These are phyloP conservation scores for Quadriops clusia DNA, from an alignment of 2,888 invertebrate genomes.

Conservation along the genomic window DNA sequence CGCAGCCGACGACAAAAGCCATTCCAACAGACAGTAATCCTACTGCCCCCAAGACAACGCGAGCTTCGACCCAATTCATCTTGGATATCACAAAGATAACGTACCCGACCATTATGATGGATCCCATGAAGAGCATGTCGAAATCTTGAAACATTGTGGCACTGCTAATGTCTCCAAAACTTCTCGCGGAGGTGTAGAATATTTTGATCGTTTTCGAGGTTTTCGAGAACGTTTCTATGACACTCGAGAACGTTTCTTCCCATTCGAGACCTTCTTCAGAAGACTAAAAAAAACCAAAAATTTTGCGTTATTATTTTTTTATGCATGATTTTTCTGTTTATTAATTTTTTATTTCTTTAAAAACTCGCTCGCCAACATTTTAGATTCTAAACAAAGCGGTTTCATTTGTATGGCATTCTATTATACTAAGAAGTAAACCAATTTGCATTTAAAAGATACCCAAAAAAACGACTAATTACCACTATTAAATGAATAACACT, in stretches of 20 bases:
- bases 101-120: slow-evolving; percentile 60
- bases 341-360: not conserved
- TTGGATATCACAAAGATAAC: slow-evolving; percentile 61
- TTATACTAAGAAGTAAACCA: no score
- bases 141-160: slow-evolving; percentile 61
- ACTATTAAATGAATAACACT: no score
- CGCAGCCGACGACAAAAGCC: slow-evolving; percentile 59
- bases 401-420: no score
- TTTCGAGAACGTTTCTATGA: slow-evolving; percentile 34
- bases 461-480: no score
- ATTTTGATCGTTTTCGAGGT: slow-evolving; percentile 35
- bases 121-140: slow-evolving; percentile 54
- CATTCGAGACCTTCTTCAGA: slow-evolving; percentile 45
- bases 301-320: slow-evolving; percentile 4
- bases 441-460: no score
- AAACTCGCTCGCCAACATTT: not conserved
- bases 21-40: slow-evolving; percentile 62
- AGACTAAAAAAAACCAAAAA: slow-evolving; percentile 28
- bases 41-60: slow-evolving; percentile 53
- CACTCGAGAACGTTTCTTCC: slow-evolving; percentile 46
- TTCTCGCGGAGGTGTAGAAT: slow-evolving; percentile 50
- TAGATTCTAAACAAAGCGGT: no score
- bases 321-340: not conserved
- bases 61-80: slow-evolving; percentile 61
- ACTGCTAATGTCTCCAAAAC: slow-evolving; percentile 66